phyloP scores from a whole-genome alignment of 2,113 vertebrate genomes.

The Apteryx owenii region DNA sequence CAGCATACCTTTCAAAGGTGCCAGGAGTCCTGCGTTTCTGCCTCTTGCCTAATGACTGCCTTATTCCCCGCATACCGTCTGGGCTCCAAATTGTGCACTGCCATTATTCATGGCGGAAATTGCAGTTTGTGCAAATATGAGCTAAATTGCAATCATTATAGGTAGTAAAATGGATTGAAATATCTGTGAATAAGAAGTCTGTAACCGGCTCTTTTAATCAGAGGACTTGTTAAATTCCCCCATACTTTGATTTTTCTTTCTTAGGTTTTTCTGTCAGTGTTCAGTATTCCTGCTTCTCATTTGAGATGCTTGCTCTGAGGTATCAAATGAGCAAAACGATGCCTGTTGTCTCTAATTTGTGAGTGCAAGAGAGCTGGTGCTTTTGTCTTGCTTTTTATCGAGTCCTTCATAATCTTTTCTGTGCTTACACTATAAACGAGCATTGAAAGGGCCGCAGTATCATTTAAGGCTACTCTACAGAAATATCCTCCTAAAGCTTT shows the following conservation, averaged over 20 bases:
- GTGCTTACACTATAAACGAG: not conserved
- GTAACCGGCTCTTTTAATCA: conserved; percentile 44
- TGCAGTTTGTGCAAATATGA: conserved; percentile 4
- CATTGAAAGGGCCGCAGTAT: not conserved
- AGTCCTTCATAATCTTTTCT: conserved; percentile 29
- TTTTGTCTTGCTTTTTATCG: conserved; percentile 52
- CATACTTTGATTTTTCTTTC: conserved; percentile 47
- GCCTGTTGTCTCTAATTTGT: conserved; percentile 14
- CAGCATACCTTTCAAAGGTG: not conserved
- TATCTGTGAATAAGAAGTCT: conserved; percentile 42
- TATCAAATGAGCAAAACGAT: conserved; percentile 4
- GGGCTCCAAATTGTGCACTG: not conserved
- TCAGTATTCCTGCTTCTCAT: conserved; percentile 40
- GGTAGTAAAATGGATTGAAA: conserved; percentile 33
- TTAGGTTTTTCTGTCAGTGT: not conserved
- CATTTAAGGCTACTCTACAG: not conserved
- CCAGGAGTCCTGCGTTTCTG: not conserved
- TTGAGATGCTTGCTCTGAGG: not conserved
- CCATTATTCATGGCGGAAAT: conserved; percentile 32
- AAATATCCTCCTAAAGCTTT: conserved; percentile 23
- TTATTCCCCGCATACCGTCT: not conserved
- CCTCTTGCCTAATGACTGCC: not conserved
- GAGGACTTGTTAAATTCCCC: conserved; percentile 38
- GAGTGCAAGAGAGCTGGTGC: not conserved
- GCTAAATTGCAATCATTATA: conserved; percentile 42